Evolutionary conservation across 2,888 invertebrate genomes (phyloP).

Genomic region (Mesorhabditis spiculigera): DNA sequence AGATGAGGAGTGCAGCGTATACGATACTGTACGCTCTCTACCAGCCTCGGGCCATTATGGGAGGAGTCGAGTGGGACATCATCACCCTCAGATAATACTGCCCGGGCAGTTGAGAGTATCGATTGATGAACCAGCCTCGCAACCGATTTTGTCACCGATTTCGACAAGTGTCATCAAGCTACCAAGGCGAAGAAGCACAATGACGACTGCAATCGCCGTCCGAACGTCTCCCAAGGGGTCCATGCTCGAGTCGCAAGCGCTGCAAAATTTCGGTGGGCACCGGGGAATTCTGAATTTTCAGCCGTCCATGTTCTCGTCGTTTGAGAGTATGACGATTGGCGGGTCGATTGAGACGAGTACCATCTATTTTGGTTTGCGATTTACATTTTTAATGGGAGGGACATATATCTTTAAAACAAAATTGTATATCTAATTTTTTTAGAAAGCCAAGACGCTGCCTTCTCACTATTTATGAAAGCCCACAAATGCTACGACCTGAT

Average conservation of each 20-base stretch:
- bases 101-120: conserved; percentile 11
- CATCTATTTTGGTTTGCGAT: conserved; percentile 48
- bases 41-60: conserved; percentile 44
- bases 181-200: conserved; percentile 27
- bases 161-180: conserved; percentile 31
- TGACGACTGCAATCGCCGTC: conserved; percentile 13
- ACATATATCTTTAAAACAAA: not conserved
- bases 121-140: conserved; percentile 13
- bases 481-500: conserved; percentile 99
- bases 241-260: conserved; percentile 55
- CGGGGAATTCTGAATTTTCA: conserved; percentile 19
- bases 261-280: conserved; percentile 31
- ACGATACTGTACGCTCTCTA: conserved; percentile 41
- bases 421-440: conserved; percentile 18
- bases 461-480: conserved; percentile 82
- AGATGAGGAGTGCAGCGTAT: conserved; percentile 31
- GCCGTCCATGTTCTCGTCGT: conserved; percentile 40
- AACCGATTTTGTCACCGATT: conserved; percentile 12
- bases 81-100: not conserved
- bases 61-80: conserved; percentile 30
- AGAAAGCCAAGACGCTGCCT: conserved; percentile 58
- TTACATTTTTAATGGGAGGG: not conserved
- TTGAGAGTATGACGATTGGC: conserved; percentile 40
- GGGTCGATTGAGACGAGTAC: conserved; percentile 45
- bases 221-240: conserved; percentile 34